phyloP scores from a whole-genome alignment of 2,888 invertebrate species.

The Charanyca ferruginea region DNA sequence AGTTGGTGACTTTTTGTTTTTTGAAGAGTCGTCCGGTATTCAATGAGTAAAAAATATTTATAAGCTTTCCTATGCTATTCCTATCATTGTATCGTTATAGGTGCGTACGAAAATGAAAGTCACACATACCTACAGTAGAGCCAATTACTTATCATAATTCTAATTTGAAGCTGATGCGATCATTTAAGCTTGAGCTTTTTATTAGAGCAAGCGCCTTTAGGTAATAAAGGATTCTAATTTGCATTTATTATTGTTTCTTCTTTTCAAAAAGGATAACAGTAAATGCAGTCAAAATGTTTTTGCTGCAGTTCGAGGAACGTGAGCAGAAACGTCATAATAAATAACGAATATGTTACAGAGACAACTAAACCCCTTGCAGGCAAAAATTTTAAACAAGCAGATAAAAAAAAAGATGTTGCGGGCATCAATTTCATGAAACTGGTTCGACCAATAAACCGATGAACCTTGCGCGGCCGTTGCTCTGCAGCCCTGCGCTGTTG shows the following conservation, averaged over 20 bases:
- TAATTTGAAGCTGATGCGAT: neutral
- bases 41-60: constrained; percentile 24
- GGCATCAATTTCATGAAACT: constrained; percentile 75
- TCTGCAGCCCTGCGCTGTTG: constrained; percentile 69
- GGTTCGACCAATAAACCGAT: constrained; percentile 73
- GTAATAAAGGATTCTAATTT: neutral
- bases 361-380: constrained; percentile 42
- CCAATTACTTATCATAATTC: neutral
- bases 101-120: constrained; percentile 8
- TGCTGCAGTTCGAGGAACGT: neutral
- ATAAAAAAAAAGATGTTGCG: constrained; percentile 63
- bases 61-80: constrained; percentile 9
- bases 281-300: neutral
- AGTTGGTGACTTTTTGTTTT: constrained; percentile 65
- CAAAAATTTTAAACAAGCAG: constrained; percentile 63
- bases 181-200: neutral
- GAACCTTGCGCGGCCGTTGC: constrained; percentile 76
- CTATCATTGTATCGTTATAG: neutral
- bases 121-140: neutral
- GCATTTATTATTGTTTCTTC: neutral
- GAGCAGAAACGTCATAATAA: constrained; percentile 1
- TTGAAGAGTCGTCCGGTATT: constrained; percentile 40
- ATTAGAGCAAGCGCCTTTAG: neutral
- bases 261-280: neutral
- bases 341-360: constrained; percentile 2